Evolutionary conservation across 1,140 invertebrate genomes (phyloP).

Genomic region (Bombus confusus): DNA sequence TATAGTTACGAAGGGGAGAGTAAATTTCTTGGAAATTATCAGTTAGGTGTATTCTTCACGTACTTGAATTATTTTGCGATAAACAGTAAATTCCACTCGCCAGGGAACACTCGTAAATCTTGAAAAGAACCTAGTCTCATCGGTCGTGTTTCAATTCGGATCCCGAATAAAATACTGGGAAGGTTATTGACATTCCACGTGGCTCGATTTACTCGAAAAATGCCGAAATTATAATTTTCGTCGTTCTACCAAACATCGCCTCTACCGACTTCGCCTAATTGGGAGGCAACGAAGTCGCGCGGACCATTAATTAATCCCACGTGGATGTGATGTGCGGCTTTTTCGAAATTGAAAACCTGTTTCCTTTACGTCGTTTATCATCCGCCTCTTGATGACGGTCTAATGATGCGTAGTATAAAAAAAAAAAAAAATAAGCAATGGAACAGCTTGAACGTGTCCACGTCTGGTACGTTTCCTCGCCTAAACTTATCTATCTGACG

Average conservation of each 20-base stretch:
- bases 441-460: background rate
- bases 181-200: background rate
- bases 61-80: background rate
- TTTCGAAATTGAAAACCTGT: background rate
- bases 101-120: background rate
- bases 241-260: background rate
- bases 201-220: background rate
- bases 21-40: slow-evolving; percentile 9
- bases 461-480: background rate
- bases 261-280: slow-evolving; percentile 39
- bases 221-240: slow-evolving; percentile 18
- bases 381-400: background rate
- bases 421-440: slow-evolving; percentile 12
- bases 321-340: slow-evolving; percentile 11
- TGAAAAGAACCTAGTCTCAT: background rate
- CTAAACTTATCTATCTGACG: background rate
- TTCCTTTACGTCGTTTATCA: slow-evolving; percentile 36
- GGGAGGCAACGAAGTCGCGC: slow-evolving; percentile 24
- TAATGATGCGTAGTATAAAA: background rate
- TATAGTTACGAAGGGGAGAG: background rate
- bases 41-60: background rate
- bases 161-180: too few species aligned
- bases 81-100: background rate
- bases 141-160: background rate
- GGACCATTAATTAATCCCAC: slow-evolving; percentile 47